Evolutionary conservation across 2,797 vertebrate species (phyloP).

Genomic region (Pachyuromys duprasi): DNA sequence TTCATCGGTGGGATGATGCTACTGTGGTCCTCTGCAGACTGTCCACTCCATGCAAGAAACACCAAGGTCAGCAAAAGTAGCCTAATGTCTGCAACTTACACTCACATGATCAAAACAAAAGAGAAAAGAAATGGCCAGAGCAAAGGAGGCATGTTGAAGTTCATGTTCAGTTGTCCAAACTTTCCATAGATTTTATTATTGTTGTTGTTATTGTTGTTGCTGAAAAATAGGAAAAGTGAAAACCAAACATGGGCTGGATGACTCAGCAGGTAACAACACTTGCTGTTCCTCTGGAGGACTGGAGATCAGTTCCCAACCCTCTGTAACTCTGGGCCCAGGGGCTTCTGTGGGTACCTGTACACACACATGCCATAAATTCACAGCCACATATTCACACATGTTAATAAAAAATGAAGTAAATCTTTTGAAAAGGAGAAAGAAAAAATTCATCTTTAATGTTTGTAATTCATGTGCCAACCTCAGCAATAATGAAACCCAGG

Average conservation of each 20-base stretch:
- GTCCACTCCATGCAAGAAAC: not conserved
- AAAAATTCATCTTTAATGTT: constrained; percentile 40
- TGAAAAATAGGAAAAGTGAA: constrained; percentile 38
- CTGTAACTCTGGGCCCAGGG: not conserved
- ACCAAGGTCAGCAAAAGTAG: not conserved
- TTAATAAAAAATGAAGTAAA: not conserved
- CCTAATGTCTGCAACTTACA: not conserved
- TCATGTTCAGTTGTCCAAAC: not conserved
- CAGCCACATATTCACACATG: not conserved
- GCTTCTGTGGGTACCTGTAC: not conserved
- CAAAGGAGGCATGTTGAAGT: not conserved
- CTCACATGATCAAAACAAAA: not conserved
- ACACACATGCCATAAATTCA: not conserved
- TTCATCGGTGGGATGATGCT: not conserved
- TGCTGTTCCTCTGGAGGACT: not conserved
- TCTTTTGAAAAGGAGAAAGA: not conserved
- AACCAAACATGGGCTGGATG: not conserved
- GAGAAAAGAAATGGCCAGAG: not conserved
- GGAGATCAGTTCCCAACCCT: not conserved
- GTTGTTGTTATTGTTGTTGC: not conserved
- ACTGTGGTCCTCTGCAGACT: not conserved
- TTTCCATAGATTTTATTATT: not conserved
- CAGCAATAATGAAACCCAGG: not conserved
- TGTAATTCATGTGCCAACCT: constrained; percentile 65
- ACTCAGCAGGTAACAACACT: not conserved